phyloP scores from a whole-genome alignment of 2,888 invertebrate species.

The Merodon equestris region DNA sequence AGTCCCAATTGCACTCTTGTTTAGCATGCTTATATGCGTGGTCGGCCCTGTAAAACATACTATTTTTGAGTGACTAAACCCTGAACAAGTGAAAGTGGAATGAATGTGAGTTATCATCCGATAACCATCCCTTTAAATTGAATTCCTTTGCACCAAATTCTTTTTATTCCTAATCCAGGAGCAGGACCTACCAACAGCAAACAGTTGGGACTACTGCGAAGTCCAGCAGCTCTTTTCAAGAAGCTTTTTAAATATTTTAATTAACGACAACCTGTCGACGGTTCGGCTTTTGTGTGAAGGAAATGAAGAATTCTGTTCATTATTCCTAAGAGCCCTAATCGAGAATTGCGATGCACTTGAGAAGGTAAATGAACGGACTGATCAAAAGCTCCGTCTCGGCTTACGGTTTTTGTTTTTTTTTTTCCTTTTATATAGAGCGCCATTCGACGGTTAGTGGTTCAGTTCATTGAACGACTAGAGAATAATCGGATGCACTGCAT shows the following conservation, averaged over 20 bases:
- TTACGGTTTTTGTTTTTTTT: constrained; percentile 5
- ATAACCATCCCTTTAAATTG: background rate
- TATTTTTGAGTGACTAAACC: too few relatives aligned
- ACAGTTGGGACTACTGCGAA: constrained; percentile 68
- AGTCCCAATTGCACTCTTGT: too few relatives aligned
- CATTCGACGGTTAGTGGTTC: constrained; percentile 55
- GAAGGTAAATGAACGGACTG: constrained; percentile 72
- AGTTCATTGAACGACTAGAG: constrained; percentile 54
- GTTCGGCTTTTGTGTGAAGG: constrained; percentile 76
- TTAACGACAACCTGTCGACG: constrained; percentile 76
- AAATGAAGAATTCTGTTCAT: constrained; percentile 75
- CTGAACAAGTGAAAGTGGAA: too few relatives aligned
- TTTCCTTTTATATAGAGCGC: constrained; percentile 26
- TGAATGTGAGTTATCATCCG: too few relatives aligned
- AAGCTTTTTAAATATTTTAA: constrained; percentile 75
- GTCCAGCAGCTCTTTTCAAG: constrained; percentile 74
- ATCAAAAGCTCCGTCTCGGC: background rate
- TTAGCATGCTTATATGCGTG: too few relatives aligned
- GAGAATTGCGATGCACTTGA: constrained; percentile 73
- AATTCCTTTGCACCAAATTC: constrained; percentile 26
- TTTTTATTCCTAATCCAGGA: constrained; percentile 27
- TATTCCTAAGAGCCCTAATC: constrained; percentile 74
- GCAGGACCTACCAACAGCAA: constrained; percentile 48
- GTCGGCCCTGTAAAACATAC: too few relatives aligned
- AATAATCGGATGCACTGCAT: constrained; percentile 42